phyloP scores from a whole-genome alignment of 92 coral and sea anemone species.

The Diadumene lineata region DNA sequence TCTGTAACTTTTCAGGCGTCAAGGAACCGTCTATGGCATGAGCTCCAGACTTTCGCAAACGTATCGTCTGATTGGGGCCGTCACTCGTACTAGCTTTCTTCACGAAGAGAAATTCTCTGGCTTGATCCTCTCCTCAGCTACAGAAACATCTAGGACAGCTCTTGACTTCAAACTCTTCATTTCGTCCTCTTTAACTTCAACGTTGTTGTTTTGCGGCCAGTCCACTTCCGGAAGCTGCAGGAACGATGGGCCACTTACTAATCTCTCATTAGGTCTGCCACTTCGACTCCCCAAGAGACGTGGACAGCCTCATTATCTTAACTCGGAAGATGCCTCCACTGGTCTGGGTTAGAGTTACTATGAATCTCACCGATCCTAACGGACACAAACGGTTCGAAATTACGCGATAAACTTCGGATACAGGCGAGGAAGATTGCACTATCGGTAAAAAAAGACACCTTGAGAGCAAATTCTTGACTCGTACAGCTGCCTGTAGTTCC shows the following conservation, averaged over 20 bases:
- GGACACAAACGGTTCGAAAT: constrained; percentile 56
- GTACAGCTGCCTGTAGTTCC: constrained; percentile 46
- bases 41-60: too few species aligned
- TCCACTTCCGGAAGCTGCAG: constrained; percentile 39
- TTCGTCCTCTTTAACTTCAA: constrained; percentile 16
- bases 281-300: constrained; percentile 34
- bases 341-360: constrained; percentile 45
- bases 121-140: too few species aligned
- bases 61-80: too few species aligned
- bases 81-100: too few species aligned
- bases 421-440: constrained; percentile 38
- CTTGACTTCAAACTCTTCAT: constrained; percentile 11
- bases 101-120: too few species aligned
- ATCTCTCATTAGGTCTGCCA: constrained; percentile 28
- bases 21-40: too few species aligned
- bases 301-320: constrained; percentile 46
- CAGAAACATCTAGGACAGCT: background rate
- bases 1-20: too few species aligned
- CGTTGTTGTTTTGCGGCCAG: constrained; percentile 18
- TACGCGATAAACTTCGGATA: constrained; percentile 45
- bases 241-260: constrained; percentile 40
- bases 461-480: constrained; percentile 40
- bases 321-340: constrained; percentile 51
- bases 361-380: constrained; percentile 30
- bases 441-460: constrained; percentile 33